Percentiles rank a stretch among this genome's conserved stretches.
Evolutionary conservation across 2,113 vertebrate species (phyloP).

Genomic region (Xyrauchen texanus): DNA sequence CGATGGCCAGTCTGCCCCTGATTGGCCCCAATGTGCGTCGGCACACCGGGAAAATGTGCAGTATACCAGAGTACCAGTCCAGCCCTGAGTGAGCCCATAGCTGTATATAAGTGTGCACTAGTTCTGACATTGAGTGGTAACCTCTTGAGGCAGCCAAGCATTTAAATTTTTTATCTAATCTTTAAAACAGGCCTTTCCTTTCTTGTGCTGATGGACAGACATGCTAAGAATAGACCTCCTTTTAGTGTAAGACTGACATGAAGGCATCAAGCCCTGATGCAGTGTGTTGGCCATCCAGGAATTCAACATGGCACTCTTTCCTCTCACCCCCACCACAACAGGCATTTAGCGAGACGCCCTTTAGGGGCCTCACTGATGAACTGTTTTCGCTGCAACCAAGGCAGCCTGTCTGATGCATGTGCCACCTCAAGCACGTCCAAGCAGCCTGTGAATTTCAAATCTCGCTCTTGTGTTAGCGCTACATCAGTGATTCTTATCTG

Average conservation of each 20-base stretch:
- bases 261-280: constrained; percentile 1
- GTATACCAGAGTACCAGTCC: too few species aligned
- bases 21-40: too few species aligned
- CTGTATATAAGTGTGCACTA: too few species aligned
- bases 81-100: too few species aligned
- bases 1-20: too few species aligned
- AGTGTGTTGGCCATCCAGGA: constrained; percentile 2
- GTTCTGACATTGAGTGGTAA: neutral
- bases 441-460: too few species aligned
- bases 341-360: constrained; percentile 10
- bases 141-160: neutral
- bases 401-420: too few species aligned
- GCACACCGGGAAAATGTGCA: too few species aligned
- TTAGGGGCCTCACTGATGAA: constrained; percentile 34
- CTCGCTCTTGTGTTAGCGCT: too few species aligned
- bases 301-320: constrained; percentile 5
- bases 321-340: constrained; percentile 3
- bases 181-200: constrained; percentile 12
- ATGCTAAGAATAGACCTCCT: constrained; percentile 30
- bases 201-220: constrained; percentile 17
- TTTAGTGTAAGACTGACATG: constrained; percentile 21
- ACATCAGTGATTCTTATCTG: too few species aligned
- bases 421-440: too few species aligned
- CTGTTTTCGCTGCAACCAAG: neutral
- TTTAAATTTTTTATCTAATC: constrained; percentile 21